phyloP scores from a whole-genome alignment of 2,113 vertebrate species.

The Chaetorhynchus papuensis region DNA sequence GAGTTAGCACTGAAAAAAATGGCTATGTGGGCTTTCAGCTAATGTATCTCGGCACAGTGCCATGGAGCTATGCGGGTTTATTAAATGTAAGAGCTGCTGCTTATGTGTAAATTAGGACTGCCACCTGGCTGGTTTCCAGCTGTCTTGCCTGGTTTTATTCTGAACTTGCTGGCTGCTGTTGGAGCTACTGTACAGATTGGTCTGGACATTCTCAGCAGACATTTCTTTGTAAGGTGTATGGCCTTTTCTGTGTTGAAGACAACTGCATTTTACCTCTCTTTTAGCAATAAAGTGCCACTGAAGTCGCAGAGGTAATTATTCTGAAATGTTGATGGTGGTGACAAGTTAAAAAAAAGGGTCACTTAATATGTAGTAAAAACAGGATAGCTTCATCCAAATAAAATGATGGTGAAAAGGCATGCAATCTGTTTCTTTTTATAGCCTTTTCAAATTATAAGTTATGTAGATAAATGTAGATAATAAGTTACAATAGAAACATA shows the following conservation, averaged over 20 bases:
- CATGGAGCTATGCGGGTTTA: not conserved
- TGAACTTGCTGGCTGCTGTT: constrained; percentile 25
- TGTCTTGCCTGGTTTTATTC: constrained; percentile 46
- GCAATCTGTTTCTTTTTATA: not conserved
- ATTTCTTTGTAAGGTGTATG: not conserved
- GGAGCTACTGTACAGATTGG: constrained; percentile 36
- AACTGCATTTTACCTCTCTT: not conserved
- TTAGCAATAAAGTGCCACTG: not conserved
- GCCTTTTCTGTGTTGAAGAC: not conserved
- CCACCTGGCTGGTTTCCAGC: constrained; percentile 52
- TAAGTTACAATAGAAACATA: not conserved
- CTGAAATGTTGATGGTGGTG: not conserved
- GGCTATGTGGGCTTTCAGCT: not conserved
- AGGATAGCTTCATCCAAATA: not conserved
- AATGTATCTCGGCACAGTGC: not conserved
- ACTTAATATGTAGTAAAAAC: not conserved
- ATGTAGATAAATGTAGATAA: not conserved
- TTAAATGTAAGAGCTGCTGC: constrained; percentile 36
- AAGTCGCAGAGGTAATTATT: not conserved
- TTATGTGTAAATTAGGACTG: constrained; percentile 42
- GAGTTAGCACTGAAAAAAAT: not conserved
- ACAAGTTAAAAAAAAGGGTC: not conserved
- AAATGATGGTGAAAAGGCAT: not conserved
- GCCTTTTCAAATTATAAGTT: not conserved
- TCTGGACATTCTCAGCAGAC: constrained; percentile 11